These are phyloP conservation scores for Odontocolon sp. DNA, from an alignment of 2,888 invertebrate species.

Conservation along the genomic window DNA sequence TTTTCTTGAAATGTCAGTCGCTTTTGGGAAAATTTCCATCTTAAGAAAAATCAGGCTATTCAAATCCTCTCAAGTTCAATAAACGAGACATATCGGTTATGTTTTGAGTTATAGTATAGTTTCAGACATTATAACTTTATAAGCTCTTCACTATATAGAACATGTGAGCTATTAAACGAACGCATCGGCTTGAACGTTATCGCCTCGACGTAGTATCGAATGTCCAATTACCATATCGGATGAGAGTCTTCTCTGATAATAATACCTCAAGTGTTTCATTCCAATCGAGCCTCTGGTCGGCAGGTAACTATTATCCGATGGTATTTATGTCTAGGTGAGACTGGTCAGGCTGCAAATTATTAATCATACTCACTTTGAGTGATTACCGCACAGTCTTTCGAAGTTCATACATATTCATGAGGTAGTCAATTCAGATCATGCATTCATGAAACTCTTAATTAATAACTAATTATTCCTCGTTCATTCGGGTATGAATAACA, in stretches of 20 bases:
- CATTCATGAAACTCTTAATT: not conserved
- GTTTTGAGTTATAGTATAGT: not conserved
- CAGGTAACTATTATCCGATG: slow-evolving; percentile 34
- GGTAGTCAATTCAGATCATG: not conserved
- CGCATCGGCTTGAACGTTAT: slow-evolving; percentile 37
- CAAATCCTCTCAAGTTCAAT: too few species aligned
- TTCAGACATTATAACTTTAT: not conserved
- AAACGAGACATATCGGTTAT: too few species aligned
- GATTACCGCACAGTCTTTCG: not conserved
- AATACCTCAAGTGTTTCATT: slow-evolving; percentile 54
- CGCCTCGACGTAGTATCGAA: slow-evolving; percentile 38
- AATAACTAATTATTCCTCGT: slow-evolving; percentile 6
- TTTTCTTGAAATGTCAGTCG: too few species aligned
- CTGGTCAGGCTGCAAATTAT: slow-evolving; percentile 16
- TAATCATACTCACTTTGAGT: slow-evolving; percentile 14
- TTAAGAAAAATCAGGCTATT: too few species aligned
- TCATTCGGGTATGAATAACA: not conserved
- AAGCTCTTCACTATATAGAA: not conserved
- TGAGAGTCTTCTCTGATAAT: slow-evolving; percentile 51
- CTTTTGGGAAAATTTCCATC: too few species aligned
- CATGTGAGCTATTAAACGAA: not conserved
- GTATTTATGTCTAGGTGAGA: slow-evolving; percentile 42
- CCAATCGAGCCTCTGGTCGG: slow-evolving; percentile 41
- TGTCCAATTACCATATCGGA: slow-evolving; percentile 51
- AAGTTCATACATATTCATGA: not conserved